Percentiles rank a stretch among this genome's conserved stretches.
phyloP scores from a whole-genome alignment of 2,113 vertebrate species.

The Elachura formosa region DNA sequence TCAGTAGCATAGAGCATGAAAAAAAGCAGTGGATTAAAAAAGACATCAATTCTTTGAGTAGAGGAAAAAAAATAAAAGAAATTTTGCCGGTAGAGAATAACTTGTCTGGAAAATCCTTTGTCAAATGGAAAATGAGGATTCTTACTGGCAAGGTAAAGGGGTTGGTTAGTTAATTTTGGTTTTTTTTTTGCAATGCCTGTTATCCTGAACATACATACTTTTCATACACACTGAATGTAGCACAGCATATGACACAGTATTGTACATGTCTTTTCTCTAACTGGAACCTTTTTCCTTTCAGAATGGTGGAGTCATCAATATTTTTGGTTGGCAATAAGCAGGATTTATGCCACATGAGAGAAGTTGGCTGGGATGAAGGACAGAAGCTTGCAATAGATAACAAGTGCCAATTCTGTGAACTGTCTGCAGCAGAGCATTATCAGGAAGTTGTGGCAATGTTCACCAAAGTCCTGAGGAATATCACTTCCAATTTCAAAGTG shows the following conservation, averaged over 20 bases:
- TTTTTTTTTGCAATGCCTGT: neutral
- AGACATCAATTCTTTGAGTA: neutral
- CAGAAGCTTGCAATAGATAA: slow-evolving; percentile 77
- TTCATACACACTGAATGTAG: neutral
- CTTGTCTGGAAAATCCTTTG: neutral
- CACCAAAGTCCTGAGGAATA: slow-evolving; percentile 73
- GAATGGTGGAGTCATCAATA: slow-evolving; percentile 70
- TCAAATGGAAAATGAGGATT: neutral
- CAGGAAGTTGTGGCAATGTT: slow-evolving; percentile 85
- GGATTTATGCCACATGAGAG: slow-evolving; percentile 84
- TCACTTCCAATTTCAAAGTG: slow-evolving; percentile 65
- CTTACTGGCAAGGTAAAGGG: neutral
- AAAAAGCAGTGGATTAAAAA: neutral
- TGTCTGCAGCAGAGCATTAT: slow-evolving; percentile 85
- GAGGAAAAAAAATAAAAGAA: neutral
- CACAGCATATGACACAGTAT: neutral
- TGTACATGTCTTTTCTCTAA: neutral
- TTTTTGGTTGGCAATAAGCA: slow-evolving; percentile 89
- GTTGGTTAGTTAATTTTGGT: neutral
- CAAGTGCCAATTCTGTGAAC: slow-evolving; percentile 83
- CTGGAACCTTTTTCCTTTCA: slow-evolving; percentile 35
- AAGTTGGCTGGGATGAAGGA: slow-evolving; percentile 82
- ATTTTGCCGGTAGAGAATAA: neutral
- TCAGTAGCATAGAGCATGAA: neutral
- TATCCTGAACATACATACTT: neutral